Base-by-base conservation (phyloP, 2,113 vertebrate species). In the Elephas maximus region DNA sequence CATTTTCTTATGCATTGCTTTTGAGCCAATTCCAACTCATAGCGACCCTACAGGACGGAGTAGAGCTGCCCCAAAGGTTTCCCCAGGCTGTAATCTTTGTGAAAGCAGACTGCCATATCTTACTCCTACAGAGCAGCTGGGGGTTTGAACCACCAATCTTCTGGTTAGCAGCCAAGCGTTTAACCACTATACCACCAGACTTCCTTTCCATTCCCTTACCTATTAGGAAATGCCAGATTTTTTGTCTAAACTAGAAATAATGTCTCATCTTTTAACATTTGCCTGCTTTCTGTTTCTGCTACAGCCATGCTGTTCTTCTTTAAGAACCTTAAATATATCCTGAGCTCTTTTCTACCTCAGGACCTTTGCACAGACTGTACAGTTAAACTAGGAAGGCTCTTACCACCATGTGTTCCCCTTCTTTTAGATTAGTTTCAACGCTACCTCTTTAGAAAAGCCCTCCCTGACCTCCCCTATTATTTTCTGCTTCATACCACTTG, bases 281-380 rank as follows among this genome's bases (percentile, higher is more conserved):
- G 28, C 44, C 8, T 71, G 37, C 44, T 90, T 62, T 37, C 21
- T 69, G 0, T 80, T 28, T 89, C 41, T n/a, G 48, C 45, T 74
- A 76, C 11, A 60, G 45, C 33, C n/a, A 1, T 44, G 71, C 11
- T 71, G 1, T 0, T 45, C 15, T 95, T 92, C 28, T 81, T 81
- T 67, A 90, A 33, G 33, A 30, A 81, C 18, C 77, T 97, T 83
- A 92, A 91, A 37, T 90, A 81, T 15, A 57, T 14, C 18, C 30
- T 8, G n/a, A 92, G n/a, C 12, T 71, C 33, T 87, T 96, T 83
- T 60, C 48, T 1, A 83, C 10, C 57, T 92, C 77, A 37, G n/a
- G 86, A 82, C 12, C 33, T 90, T 73, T 81, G 2, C 48, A 76
- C 33, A 79, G 14, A 15, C 14, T 86, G 69, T 74, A 41, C 15